Conservation (phyloP, 1,140 invertebrate species). For the Tetramorium parvispinum region DNA sequence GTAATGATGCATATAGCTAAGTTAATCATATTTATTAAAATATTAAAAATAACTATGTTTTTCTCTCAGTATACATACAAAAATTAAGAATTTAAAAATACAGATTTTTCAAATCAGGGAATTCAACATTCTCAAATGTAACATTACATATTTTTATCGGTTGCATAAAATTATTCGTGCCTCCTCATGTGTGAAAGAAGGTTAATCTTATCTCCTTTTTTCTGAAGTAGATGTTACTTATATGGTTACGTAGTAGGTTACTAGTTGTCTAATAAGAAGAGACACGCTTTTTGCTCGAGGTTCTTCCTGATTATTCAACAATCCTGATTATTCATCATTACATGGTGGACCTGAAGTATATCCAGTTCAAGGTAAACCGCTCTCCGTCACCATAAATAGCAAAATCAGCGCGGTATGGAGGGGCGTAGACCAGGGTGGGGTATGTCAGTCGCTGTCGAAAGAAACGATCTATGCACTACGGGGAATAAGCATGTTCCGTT, state of each 20-base stretch:
- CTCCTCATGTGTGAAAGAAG: background rate
- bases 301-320: conserved; percentile 63
- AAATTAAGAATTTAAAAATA: background rate
- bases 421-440: conserved; percentile 70
- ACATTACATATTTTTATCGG: background rate
- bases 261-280: background rate
- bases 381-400: conserved; percentile 73
- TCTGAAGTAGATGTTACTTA: background rate
- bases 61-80: background rate
- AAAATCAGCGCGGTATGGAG: conserved; percentile 64
- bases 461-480: conserved; percentile 54
- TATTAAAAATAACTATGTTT: too few species aligned
- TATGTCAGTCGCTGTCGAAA: conserved; percentile 44
- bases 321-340: too few species aligned
- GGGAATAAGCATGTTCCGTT: conserved; percentile 71
- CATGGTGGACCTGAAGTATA: conserved; percentile 56
- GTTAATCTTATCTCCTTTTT: background rate
- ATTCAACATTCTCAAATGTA: background rate
- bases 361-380: conserved; percentile 77
- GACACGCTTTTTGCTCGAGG: background rate
- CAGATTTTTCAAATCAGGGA: background rate
- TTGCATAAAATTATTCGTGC: background rate
- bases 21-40: too few species aligned
- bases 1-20: too few species aligned
- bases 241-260: background rate